Evolutionary conservation across 2,113 vertebrate species (phyloP).

Genomic region (Plectropomus leopardus): DNA sequence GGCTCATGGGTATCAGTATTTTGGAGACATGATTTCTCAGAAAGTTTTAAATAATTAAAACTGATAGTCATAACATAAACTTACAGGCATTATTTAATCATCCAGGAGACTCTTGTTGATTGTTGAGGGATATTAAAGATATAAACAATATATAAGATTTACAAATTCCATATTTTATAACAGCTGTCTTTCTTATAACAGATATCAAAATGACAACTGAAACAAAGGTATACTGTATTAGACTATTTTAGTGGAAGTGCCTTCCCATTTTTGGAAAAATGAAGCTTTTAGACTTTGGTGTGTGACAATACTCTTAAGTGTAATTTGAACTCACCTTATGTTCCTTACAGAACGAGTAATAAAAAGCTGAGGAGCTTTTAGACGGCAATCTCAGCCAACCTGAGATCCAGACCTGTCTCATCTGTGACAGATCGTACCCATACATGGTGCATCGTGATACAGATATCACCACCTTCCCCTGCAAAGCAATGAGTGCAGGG

Average conservation of each 20-base stretch:
- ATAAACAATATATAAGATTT: neutral
- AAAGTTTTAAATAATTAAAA: neutral
- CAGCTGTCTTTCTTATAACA: neutral
- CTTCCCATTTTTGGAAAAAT: neutral
- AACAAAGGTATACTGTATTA: neutral
- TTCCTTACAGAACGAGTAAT: neutral
- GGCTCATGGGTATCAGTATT: neutral
- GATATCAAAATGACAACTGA: neutral
- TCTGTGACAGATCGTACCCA: conserved; percentile 48
- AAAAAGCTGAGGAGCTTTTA: conserved; percentile 2
- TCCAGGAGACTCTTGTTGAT: neutral
- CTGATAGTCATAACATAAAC: neutral
- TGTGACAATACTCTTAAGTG: neutral
- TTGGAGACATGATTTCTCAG: neutral
- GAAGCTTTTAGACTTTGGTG: neutral
- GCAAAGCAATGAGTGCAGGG: conserved; percentile 18
- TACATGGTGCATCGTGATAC: conserved; percentile 33
- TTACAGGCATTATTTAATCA: neutral
- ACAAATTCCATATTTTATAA: neutral
- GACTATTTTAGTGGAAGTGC: no score
- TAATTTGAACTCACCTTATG: neutral
- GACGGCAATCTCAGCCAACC: neutral
- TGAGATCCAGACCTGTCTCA: neutral
- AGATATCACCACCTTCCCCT: conserved; percentile 51
- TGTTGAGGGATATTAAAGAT: neutral